phyloP scores from a whole-genome alignment of 2,113 vertebrate genomes.

The Ursus arctos region DNA sequence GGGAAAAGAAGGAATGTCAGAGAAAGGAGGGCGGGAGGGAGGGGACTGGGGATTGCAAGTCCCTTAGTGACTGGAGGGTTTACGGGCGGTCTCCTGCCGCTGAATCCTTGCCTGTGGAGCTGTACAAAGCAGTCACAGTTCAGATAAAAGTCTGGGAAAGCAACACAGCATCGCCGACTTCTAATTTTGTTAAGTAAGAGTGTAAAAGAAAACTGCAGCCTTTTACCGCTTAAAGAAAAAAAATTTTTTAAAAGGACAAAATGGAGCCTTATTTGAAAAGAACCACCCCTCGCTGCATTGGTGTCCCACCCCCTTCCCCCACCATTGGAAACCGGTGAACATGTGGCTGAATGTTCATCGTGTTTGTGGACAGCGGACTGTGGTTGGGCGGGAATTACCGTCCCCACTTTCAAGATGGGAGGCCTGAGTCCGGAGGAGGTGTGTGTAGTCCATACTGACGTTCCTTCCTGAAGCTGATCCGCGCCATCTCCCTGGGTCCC shows the following conservation, averaged over 20 bases:
- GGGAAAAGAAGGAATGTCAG: background rate
- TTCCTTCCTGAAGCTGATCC: background rate
- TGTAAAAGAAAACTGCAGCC: background rate
- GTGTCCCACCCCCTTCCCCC: background rate
- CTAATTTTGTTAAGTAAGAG: conserved; percentile 8
- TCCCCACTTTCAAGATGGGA: background rate
- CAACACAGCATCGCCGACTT: background rate
- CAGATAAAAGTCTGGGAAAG: background rate
- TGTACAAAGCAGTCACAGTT: background rate
- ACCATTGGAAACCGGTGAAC: background rate
- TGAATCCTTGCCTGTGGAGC: background rate
- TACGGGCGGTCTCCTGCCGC: background rate
- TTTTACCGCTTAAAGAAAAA: background rate
- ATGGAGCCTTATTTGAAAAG: background rate
- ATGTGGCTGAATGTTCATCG: background rate
- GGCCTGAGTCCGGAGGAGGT: accelerated
- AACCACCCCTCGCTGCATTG: background rate
- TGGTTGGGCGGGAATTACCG: background rate
- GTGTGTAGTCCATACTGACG: background rate
- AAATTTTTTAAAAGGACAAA: background rate
- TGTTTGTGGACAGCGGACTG: background rate
- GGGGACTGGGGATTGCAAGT: accelerated
- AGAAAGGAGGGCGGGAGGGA: accelerated
- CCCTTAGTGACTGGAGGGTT: background rate
- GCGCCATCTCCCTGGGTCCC: background rate